A percentile compares a stretch with the other conserved stretches of the same genome.
phyloP scores from a whole-genome alignment of 2,888 invertebrate genomes.

The Aromia moschata region DNA sequence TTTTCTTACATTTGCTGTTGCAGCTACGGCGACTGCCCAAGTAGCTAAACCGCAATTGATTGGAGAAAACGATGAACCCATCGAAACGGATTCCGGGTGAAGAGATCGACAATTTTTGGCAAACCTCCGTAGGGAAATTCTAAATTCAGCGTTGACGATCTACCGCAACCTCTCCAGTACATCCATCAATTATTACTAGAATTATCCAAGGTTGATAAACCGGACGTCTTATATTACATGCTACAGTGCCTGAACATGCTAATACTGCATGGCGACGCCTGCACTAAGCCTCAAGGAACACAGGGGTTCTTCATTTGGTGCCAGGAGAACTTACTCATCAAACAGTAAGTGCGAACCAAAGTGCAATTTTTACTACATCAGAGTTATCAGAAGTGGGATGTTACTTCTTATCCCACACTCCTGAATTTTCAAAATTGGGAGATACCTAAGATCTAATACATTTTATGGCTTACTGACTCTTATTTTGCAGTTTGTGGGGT shows the following conservation, averaged over 20 bases:
- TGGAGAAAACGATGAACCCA: constrained; percentile 77
- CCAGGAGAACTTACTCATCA: constrained; percentile 93
- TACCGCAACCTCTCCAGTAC: constrained; percentile 92
- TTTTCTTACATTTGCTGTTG: no score
- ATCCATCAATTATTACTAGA: constrained; percentile 91
- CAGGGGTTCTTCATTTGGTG: constrained; percentile 95
- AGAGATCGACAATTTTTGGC: constrained; percentile 88
- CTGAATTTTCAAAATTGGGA: no score
- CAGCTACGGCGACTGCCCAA: constrained; percentile 70
- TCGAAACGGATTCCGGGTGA: constrained; percentile 76
- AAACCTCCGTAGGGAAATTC: constrained; percentile 93
- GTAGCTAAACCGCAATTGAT: constrained; percentile 81
- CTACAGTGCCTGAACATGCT: constrained; percentile 91
- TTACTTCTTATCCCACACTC: no score
- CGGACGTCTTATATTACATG: constrained; percentile 93
- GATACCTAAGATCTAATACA: neutral
- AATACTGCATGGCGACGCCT: constrained; percentile 93
- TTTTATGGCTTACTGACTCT: no score
- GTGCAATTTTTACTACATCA: no score
- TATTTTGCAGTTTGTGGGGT: constrained; percentile 88
- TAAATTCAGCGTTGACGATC: constrained; percentile 86
- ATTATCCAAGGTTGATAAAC: constrained; percentile 81
- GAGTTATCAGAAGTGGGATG: no score
- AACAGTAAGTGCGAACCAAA: constrained; percentile 88
- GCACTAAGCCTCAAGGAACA: constrained; percentile 86